Base-by-base conservation (phyloP, 1,140 invertebrate species). In the Atta colombica region DNA sequence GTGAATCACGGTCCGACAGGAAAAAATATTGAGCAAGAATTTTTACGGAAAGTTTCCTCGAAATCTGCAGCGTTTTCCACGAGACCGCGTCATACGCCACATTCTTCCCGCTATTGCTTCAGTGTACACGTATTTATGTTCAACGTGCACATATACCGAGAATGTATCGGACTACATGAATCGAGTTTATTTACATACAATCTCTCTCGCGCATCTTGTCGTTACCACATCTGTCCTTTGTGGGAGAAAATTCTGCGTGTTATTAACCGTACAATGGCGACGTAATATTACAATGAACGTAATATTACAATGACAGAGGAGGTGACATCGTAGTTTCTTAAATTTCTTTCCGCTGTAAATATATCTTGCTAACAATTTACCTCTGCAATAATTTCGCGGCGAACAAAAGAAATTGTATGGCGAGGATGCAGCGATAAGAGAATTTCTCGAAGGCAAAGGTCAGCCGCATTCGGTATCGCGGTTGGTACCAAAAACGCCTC, bases 121-220 rank as follows among this genome's bases (percentile, higher is more conserved):
- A 31, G 53, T 51, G 12, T 49, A 39, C n/a, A 18, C 49, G 45
- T 6, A 12, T 21, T 2, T 10, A 31, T 0, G 0, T 10, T 25
- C 21, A 12, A 12, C 7, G 8, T 3, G 21, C 55, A 21, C 18
- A 25, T 21, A 28, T 39, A 53, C 25, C 2, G 25, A 21, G 35
- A 58, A 25, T 8, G 16, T 39, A 45, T 39, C 21, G 31, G 16
- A 58, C 49, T 21, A 55, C 14, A 45, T 10, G 49, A 74, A 75
- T 75, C 68, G 55, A 55, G 68, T 72, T 51, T 21, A 84, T 84
- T 84, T 84, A 51, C 69, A 84, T 84, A 84, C 80, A 84, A 84
- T 84, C 69, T 84, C 55, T 71, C 58, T 31, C 80, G 80, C 55
- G 55, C 69, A 75, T 74, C 80, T 84, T 31, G 55, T 74, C 55